These are phyloP conservation scores for Acromyrmex heyeri DNA, from an alignment of 1,140 invertebrate species.

Conservation along the genomic window DNA sequence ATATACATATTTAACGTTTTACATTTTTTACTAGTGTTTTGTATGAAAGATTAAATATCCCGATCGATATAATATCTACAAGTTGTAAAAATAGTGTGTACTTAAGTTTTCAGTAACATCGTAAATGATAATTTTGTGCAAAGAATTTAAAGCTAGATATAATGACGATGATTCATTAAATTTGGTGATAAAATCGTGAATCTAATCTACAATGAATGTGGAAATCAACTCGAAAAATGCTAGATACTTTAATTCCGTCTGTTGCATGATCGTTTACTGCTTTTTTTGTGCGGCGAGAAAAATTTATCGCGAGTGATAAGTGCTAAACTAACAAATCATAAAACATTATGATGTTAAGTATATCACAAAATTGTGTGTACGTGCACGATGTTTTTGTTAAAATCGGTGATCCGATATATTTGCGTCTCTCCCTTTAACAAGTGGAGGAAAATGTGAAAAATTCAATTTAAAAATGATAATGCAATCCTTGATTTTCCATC, in stretches of 20 bases:
- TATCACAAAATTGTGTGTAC: not conserved
- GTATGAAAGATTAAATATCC: not conserved
- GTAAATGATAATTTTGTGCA: not conserved
- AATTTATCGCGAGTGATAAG: not conserved
- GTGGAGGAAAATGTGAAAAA: not conserved
- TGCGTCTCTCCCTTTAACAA: not conserved
- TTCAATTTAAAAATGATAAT: slow-evolving; percentile 25
- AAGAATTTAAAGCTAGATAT: not conserved
- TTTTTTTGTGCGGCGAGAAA: not conserved
- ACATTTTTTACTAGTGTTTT: not conserved
- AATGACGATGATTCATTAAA: not conserved
- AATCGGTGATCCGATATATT: not conserved
- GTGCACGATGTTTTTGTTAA: not conserved
- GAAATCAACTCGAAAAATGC: not conserved
- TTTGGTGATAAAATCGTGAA: not conserved
- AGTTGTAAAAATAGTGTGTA: not conserved
- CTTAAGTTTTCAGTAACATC: not conserved
- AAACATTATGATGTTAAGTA: not conserved
- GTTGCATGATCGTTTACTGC: not conserved
- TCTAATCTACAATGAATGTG: not conserved
- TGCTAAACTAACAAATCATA: not conserved
- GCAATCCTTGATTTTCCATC: slow-evolving; percentile 44
- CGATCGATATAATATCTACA: not conserved
- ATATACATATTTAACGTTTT: not conserved
- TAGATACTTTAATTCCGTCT: not conserved